phyloP scores from a whole-genome alignment of 2,113 vertebrate species.

The Pangasianodon gigas region DNA sequence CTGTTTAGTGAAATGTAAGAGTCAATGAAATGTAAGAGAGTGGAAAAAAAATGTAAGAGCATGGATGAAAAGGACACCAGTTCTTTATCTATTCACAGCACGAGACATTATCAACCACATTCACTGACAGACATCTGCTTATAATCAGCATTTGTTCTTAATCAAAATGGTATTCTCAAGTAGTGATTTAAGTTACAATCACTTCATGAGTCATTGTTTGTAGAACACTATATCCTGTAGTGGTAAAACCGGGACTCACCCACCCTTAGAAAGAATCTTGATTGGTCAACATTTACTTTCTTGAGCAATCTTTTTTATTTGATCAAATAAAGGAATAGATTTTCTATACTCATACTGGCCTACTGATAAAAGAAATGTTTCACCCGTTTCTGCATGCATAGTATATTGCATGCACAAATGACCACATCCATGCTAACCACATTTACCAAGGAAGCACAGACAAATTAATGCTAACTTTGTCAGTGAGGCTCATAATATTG shows the following conservation, averaged over 20 bases:
- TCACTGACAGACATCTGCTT: neutral
- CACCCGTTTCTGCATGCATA: neutral
- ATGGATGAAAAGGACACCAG: neutral
- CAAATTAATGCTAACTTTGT: neutral
- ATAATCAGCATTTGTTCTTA: constrained; percentile 2
- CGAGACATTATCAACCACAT: neutral
- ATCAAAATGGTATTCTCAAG: neutral
- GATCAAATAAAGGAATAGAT: neutral
- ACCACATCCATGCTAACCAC: neutral
- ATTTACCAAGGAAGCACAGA: neutral
- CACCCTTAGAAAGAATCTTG: constrained; percentile 4
- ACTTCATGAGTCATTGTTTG: constrained; percentile 21
- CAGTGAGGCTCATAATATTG: neutral
- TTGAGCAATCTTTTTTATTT: constrained; percentile 5
- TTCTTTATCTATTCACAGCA: constrained; percentile 6
- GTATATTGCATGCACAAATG: neutral
- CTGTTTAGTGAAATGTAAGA: constrained; percentile 19
- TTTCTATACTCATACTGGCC: neutral
- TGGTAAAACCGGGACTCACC: neutral
- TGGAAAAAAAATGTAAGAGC: neutral
- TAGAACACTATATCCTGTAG: constrained; percentile 15
- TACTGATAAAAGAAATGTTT: neutral
- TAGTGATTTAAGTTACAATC: constrained; percentile 17
- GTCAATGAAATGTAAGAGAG: neutral
- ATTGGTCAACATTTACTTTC: neutral